These are phyloP conservation scores for Lepidothrix coronata DNA, from an alignment of 2,113 vertebrate species.

Conservation along the genomic window DNA sequence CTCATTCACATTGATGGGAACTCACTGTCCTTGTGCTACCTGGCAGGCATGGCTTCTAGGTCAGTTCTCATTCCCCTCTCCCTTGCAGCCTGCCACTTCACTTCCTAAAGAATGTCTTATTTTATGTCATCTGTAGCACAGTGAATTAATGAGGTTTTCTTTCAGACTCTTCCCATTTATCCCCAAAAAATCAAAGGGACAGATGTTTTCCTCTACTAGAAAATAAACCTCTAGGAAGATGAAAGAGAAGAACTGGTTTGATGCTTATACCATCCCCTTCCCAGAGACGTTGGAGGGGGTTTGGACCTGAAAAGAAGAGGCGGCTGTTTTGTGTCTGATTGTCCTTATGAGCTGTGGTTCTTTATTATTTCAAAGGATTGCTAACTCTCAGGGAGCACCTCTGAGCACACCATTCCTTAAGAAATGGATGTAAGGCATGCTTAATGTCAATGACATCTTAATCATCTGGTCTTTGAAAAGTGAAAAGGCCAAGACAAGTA, in stretches of 20 bases:
- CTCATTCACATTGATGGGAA: background rate
- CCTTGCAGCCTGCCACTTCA: background rate
- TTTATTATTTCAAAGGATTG: background rate
- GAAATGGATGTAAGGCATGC: background rate
- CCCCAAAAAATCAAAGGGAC: background rate
- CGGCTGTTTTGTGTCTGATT: background rate
- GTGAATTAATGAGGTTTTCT: constrained; percentile 25
- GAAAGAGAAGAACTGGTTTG: background rate
- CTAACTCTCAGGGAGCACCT: background rate
- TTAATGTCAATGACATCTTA: background rate
- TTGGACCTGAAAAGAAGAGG: background rate
- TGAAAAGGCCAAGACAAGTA: background rate
- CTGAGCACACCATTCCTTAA: background rate
- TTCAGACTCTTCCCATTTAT: background rate
- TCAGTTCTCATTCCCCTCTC: background rate
- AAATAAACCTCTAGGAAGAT: background rate
- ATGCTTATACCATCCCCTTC: background rate
- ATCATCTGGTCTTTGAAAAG: background rate
- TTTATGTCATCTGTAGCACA: background rate
- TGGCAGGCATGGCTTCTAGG: background rate
- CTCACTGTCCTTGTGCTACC: constrained; percentile 17
- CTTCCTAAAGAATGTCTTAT: background rate
- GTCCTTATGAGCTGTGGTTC: background rate
- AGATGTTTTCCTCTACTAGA: background rate
- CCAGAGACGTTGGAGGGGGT: background rate